Evolutionary conservation across 2,113 vertebrate species (phyloP), one percentile per base, ranked within the genome.

Genomic region (Clarias gariepinus): DNA sequence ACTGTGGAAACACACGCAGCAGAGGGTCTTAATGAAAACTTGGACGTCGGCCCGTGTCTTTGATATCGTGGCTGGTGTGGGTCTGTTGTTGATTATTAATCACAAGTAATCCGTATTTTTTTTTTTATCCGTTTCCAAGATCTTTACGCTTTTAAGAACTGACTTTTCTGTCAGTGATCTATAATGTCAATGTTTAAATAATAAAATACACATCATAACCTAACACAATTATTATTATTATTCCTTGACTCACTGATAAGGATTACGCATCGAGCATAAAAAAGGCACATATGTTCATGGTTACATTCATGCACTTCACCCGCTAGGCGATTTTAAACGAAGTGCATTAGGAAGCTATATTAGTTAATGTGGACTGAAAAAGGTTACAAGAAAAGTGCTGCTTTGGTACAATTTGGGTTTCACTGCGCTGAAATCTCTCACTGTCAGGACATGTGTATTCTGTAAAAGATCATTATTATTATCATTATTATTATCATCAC

Each of bases 81-180:
- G 52, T 28, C 25, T 78, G 74, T 28, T 77, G 47, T 55, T 55
- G 74, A 78, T 78, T 78, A 28, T n/a, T 78, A 78, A 78, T 53
- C 74, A 78, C 25, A 78, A 55, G 47, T 55, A n/a, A 78, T 55
- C 47, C 28, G 13, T 23, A 33, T 79, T 33, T 66, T 19, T 23
- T 63, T 63, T 63, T 15, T 79, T 11, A 57, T 57, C 76, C 53
- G 0, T 57, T 57, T 78, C 52, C 52, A 57, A 16, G n/a, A 57
- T 57, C 53, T 30, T 57, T 58, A 79, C 21, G 53, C 77, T 58
- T 58, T 57, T 3, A 58, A 58, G 55, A 57, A 78, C 47, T 9
- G 25, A 13, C 74, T 55, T 7, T 52, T n/a, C 4, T 2, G 52
- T 33, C 52, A 33, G 16, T 13, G 16, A 33, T 57, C 16, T 55